Conservation (phyloP, 2,888 invertebrate species). For the Odontocolon sp. region DNA sequence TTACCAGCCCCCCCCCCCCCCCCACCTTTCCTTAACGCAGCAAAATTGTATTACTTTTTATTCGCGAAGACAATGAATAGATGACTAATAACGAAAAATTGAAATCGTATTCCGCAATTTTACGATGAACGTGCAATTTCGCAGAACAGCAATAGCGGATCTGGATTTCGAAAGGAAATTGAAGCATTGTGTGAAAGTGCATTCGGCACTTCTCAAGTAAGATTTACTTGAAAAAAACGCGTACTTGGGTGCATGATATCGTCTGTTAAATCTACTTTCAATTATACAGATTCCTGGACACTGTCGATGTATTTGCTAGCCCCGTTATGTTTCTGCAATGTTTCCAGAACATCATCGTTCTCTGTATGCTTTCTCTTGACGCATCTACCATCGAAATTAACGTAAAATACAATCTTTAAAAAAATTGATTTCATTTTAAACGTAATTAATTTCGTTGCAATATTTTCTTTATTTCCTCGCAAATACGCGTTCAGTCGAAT, state of each 20-base stretch:
- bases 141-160: slow-evolving; percentile 23
- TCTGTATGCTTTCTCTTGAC: slow-evolving; percentile 69
- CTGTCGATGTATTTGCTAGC: slow-evolving; percentile 61
- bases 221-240: no score
- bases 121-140: no score
- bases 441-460: no score
- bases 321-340: slow-evolving; percentile 69
- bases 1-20: no score
- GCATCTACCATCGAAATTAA: slow-evolving; percentile 62
- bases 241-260: no score
- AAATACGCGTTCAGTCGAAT: slow-evolving; percentile 26
- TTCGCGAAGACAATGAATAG: no score
- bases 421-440: no score
- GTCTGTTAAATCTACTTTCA: neutral
- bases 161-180: slow-evolving; percentile 60
- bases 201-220: slow-evolving; percentile 64
- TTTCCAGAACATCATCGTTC: slow-evolving; percentile 62
- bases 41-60: no score
- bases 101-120: no score
- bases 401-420: no score
- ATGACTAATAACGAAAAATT: no score
- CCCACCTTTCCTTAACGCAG: no score
- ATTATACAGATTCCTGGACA: slow-evolving; percentile 61
- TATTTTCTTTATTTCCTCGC: neutral
- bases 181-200: slow-evolving; percentile 59